phyloP scores from a whole-genome alignment of 37 sponge, comb jelly and placozoan species.

The Crambe crambe region DNA sequence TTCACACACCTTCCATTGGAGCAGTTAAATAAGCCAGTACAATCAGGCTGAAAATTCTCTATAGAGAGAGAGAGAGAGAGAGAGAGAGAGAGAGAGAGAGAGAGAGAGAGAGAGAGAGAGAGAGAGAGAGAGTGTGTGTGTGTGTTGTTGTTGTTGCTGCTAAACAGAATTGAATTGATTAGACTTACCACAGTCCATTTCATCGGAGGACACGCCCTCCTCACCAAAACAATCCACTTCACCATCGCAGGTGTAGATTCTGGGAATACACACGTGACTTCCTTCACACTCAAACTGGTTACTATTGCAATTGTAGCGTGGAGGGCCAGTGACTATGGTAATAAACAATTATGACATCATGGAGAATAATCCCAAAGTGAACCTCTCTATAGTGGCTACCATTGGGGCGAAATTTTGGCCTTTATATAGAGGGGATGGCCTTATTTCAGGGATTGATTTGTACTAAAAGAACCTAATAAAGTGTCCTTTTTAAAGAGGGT shows the following conservation, averaged over 20 bases:
- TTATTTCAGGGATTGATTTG: too few relatives aligned
- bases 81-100: conserved; percentile 14
- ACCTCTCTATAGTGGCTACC: too few relatives aligned
- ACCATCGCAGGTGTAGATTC: conserved; percentile 38
- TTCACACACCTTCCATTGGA: conserved; percentile 39
- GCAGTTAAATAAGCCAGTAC: conserved; percentile 48
- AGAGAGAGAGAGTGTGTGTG: background rate
- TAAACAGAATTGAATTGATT: background rate
- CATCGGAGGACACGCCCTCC: conserved; percentile 1
- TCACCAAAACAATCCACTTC: conserved; percentile 40
- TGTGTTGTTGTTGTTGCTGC: background rate
- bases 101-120: conserved; percentile 6
- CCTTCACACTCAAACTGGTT: conserved; percentile 33
- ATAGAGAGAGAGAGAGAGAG: conserved; percentile 10
- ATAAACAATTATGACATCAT: background rate
- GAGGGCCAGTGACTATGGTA: background rate
- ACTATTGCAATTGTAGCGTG: background rate
- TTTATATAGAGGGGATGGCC: too few relatives aligned
- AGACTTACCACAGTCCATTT: conserved; percentile 28
- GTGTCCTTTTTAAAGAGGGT: too few relatives aligned
- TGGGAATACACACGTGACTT: conserved; percentile 26
- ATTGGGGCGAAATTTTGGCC: too few relatives aligned
- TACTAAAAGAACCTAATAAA: too few relatives aligned
- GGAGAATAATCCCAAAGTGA: too few relatives aligned
- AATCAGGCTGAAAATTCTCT: background rate